Evolutionary conservation across 2,888 invertebrate species (phyloP).

Genomic region (Bellardia bayeri): DNA sequence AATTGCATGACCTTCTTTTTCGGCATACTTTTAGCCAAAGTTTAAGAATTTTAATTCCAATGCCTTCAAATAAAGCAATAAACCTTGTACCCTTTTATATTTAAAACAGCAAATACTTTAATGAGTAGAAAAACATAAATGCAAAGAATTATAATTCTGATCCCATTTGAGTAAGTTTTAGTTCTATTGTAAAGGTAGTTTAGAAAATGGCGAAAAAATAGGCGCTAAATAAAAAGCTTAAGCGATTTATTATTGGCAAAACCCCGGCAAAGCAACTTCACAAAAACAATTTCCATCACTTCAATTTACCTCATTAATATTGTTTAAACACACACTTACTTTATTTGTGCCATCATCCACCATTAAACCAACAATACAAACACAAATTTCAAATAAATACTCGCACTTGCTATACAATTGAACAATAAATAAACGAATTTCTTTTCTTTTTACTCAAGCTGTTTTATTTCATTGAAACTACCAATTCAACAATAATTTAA

Average conservation of each 20-base stretch:
- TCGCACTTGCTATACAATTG: constrained; percentile 22
- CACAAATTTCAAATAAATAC: constrained; percentile 29
- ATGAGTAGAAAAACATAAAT: neutral
- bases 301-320: constrained; percentile 40
- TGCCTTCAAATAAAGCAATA: neutral
- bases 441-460: constrained; percentile 24
- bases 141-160: neutral
- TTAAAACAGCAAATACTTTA: neutral
- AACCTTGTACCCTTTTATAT: constrained; percentile 1
- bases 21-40: neutral
- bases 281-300: constrained; percentile 12
- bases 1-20: neutral
- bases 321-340: constrained; percentile 3
- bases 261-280: constrained; percentile 8
- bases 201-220: neutral
- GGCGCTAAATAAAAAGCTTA: constrained; percentile 7
- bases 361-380: constrained; percentile 5
- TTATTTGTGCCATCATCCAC: constrained; percentile 10
- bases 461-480: constrained; percentile 54
- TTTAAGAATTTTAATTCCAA: neutral
- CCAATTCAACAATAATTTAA: constrained; percentile 66
- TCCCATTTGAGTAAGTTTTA: constrained; percentile 22
- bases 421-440: constrained; percentile 45
- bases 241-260: constrained; percentile 17
- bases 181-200: neutral